phyloP scores from a whole-genome alignment of 2,797 vertebrate species.

The Valencia hispanica region DNA sequence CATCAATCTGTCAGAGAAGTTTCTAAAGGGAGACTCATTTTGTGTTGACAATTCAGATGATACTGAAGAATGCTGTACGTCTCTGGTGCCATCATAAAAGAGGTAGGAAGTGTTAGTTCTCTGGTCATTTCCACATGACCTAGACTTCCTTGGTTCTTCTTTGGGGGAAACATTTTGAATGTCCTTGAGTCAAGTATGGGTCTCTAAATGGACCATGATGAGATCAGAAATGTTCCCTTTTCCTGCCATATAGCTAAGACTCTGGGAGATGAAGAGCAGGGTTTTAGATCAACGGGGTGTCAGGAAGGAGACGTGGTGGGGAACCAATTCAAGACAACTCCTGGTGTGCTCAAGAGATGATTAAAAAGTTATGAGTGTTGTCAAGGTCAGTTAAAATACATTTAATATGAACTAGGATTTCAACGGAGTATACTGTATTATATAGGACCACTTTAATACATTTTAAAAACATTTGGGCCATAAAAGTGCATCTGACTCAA shows the following conservation, averaged over 20 bases:
- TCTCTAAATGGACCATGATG: slow-evolving; percentile 38
- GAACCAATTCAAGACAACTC: slow-evolving; percentile 59
- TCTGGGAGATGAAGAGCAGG: slow-evolving; percentile 59
- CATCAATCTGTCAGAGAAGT: no score
- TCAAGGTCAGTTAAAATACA: slow-evolving; percentile 47
- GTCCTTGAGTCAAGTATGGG: slow-evolving; percentile 44
- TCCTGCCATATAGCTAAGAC: slow-evolving; percentile 45
- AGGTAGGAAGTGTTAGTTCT: no score
- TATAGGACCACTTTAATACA: no score
- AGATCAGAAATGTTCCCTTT: slow-evolving; percentile 45
- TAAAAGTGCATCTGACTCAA: slow-evolving; percentile 29
- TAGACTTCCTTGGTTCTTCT: slow-evolving; percentile 22
- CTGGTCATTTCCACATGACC: no score
- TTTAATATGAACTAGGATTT: slow-evolving; percentile 35
- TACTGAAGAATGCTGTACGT: no score
- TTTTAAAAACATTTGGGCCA: slow-evolving; percentile 41
- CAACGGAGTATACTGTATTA: slow-evolving; percentile 25
- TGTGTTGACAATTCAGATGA: no score
- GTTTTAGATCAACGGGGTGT: slow-evolving; percentile 59
- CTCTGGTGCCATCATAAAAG: no score
- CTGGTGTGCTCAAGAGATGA: slow-evolving; percentile 61
- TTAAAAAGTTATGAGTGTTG: slow-evolving; percentile 45
- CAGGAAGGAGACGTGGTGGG: slow-evolving; percentile 50
- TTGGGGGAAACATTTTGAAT: slow-evolving; percentile 14
- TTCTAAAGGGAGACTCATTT: no score